These are phyloP conservation scores for Atta cephalotes DNA, from an alignment of 1,140 invertebrate genomes.

Conservation along the genomic window DNA sequence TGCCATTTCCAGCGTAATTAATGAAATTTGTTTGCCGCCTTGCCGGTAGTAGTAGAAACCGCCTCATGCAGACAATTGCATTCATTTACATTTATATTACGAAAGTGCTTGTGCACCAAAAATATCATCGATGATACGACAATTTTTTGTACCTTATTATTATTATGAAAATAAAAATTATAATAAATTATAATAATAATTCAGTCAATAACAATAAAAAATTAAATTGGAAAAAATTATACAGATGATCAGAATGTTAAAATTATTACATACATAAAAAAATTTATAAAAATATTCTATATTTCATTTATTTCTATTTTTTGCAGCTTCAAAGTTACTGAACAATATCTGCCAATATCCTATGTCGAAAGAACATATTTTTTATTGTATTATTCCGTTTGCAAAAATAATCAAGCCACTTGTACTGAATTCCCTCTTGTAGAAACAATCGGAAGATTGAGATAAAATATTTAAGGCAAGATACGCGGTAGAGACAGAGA, in stretches of 20 bases:
- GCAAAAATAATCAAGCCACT: background rate
- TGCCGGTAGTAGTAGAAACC: background rate
- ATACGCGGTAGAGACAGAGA: background rate
- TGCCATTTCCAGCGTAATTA: slow-evolving; percentile 34
- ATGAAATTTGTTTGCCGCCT: slow-evolving; percentile 52
- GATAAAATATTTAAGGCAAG: slow-evolving; percentile 53
- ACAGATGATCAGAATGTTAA: too few relatives aligned
- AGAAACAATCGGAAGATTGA: slow-evolving; percentile 22
- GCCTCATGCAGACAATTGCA: slow-evolving; percentile 23
- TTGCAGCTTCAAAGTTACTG: background rate
- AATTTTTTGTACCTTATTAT: background rate
- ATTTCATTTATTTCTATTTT: background rate
- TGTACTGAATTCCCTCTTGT: slow-evolving; percentile 19
- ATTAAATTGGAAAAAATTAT: background rate
- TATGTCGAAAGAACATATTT: background rate
- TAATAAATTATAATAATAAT: too few relatives aligned
- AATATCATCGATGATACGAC: background rate
- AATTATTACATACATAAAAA: background rate
- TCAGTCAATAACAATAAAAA: too few relatives aligned
- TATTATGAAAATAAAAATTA: background rate
- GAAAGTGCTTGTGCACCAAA: background rate
- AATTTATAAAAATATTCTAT: background rate
- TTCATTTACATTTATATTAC: slow-evolving; percentile 27
- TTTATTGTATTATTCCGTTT: background rate
- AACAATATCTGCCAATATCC: background rate